Base-by-base conservation (phyloP, 2,888 invertebrate genomes). In the Tupiocoris notatus region DNA sequence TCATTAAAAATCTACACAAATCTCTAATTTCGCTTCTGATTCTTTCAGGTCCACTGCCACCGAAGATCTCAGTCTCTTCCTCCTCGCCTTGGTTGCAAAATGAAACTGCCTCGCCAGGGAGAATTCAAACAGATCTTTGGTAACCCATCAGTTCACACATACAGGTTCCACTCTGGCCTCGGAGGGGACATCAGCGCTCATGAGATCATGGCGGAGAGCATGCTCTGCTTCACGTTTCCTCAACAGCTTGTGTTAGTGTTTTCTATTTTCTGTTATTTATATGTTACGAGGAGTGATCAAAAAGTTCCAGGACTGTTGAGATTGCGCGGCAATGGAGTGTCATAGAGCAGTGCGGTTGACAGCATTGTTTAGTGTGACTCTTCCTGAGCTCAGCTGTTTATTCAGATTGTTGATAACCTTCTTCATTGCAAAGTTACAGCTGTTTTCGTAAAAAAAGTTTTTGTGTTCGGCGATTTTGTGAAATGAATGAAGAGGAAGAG, bases 171-270 rank as follows among this genome's bases (percentile, higher is more conserved):
- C 83, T 96, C 96, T 0, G 94, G 95, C 0, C 86, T 94, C 23
- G 94, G 95, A 0, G 95, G 94, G 0, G 95, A 96, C 83, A 94
- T 97, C 68, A 93, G 93, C 79, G 95, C 96, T 1, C 93, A 95
- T 82, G 97, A 97, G 84, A 90, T 93, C 66, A 93, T 97, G 92
- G 92, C 94, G 0, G 97, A 97, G 84, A 92, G 94, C 80, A 91
- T 91, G 82, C 85, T 95, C 9, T 93, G 94, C 82, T 95, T 92
- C 82, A 87, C 88, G 64, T 89, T 97, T 84, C 96, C 97, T 0
- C 91, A 93, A 81, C 94, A 95, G 83, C 85, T 96, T 79, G 85
- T 97, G 93, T 95, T 86, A 90, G 92, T 89, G n/a, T 58, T 24
- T 24, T 25, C n/a, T n/a, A n/a, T n/a, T n/a, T n/a, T n/a, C n/a